Percentiles rank a stretch among this genome's conserved stretches.
phyloP scores from a whole-genome alignment of 2,113 vertebrate genomes.

The Prunella himalayana region DNA sequence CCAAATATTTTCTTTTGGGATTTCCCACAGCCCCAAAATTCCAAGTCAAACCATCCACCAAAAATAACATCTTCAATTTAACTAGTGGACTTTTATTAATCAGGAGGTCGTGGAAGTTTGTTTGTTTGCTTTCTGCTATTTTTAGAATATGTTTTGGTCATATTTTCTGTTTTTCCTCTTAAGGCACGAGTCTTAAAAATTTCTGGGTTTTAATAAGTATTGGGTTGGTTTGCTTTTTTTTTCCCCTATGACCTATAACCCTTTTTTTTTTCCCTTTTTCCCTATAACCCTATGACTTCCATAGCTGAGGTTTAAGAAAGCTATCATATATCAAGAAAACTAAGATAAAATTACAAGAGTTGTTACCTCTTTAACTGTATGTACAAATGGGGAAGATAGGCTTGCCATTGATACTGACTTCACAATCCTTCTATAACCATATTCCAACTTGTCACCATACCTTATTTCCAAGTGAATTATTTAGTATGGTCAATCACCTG shows the following conservation, averaged over 20 bases:
- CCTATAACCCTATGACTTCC: not conserved
- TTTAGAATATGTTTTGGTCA: not conserved
- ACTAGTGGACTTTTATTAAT: not conserved
- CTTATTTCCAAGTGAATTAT: not conserved
- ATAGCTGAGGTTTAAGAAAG: not conserved
- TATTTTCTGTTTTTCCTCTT: not conserved
- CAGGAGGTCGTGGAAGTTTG: not conserved
- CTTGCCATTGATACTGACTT: not conserved
- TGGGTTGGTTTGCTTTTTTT: not conserved
- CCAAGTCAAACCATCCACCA: not conserved
- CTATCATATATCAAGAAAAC: not conserved
- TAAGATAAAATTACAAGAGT: not conserved
- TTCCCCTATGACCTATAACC: rapidly evolving
- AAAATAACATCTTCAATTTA: not conserved
- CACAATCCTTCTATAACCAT: not conserved
- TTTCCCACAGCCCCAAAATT: not conserved
- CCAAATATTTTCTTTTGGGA: not conserved
- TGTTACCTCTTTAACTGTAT: not conserved
- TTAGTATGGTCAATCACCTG: not conserved
- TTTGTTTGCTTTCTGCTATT: not conserved
- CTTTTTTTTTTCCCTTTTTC: rapidly evolving
- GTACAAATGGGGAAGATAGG: not conserved
- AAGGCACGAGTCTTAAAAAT: not conserved
- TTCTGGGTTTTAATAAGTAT: not conserved
- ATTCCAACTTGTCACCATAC: not conserved